Base-by-base conservation (phyloP, 2,888 invertebrate genomes). In the Xestia rhomboidea region DNA sequence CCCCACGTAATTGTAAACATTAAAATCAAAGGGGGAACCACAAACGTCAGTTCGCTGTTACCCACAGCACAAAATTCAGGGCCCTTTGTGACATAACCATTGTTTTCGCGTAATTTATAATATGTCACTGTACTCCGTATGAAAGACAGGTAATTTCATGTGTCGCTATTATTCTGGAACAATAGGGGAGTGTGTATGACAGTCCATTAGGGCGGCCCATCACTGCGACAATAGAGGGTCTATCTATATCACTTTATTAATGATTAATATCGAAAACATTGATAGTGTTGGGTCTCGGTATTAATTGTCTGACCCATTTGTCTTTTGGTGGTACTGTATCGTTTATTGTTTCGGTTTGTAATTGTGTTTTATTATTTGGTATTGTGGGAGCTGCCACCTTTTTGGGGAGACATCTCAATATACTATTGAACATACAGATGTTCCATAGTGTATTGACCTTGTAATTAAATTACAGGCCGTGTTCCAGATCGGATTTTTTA, bases 91-190 rank as follows among this genome's bases (percentile, higher is more conserved):
- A 84, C 87, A 76, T 64, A 83, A 73, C 84, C 88, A 89, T 90
- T 92, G 92, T 92, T 90, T 90, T 87, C 86, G 68, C 81, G 84
- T 93, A 92, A 92, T 93, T 91, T 92, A 92, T 94, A 92, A 93
- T 92, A 91, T 91, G 92, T 90, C 90, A 91, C 89, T 86, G 87
- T 82, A 78, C 84, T 88, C 84, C 80, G 88, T 86, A 91, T 91
- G 92, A 92, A 92, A 93, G 94, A 93, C 95, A 94, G 94, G 95
- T 94, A 95, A 95, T 95, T 95, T 93, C 93, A 92, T 91, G 91
- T 93, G 92, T 92, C 91, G 90, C 90, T 90, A 92, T 92, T 92
- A 92, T 93, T 88, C 92, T 90, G 92, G 93, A 94, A 95, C 95
- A 96, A 96, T 95, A 91, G 94, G 86, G 81, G 89, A 84, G 90